Conservation (phyloP, 2,888 invertebrate genomes). For the Caenorhabditis virilis region DNA sequence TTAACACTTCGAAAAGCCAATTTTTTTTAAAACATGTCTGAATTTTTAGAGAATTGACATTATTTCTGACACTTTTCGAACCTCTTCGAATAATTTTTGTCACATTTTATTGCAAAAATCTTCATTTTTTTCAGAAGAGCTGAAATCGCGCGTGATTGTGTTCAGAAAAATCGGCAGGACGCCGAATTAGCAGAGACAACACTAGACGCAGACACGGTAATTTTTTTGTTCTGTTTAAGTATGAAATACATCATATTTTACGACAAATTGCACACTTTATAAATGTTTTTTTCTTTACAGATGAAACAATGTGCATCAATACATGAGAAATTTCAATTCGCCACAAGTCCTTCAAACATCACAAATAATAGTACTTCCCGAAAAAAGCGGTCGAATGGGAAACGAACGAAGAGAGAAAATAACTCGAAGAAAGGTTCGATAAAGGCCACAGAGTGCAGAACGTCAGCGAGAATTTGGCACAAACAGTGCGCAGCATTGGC, state of each 20-base stretch:
- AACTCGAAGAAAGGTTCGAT: not conserved
- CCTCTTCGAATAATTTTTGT: no score
- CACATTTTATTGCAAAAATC: not conserved
- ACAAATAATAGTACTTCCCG: not conserved
- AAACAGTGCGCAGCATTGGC: conserved; percentile 47
- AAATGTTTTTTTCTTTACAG: conserved; percentile 3
- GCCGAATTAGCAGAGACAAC: conserved; percentile 31
- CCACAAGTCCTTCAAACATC: conserved; percentile 7
- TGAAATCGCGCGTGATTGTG: conserved; percentile 39
- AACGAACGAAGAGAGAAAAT: conserved; percentile 10
- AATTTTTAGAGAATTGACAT: no score
- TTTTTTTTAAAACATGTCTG: no score
- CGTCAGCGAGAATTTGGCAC: conserved; percentile 40
- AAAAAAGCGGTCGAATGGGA: conserved; percentile 8
- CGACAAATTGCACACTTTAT: no score
- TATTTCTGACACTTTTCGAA: no score
- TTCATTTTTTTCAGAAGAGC: conserved; percentile 15
- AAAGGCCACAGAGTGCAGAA: conserved; percentile 38
- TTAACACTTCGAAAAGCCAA: no score
- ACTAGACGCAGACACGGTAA: conserved; percentile 24
- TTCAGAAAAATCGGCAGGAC: conserved; percentile 27
- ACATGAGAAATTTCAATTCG: conserved; percentile 32
- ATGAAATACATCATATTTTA: no score
- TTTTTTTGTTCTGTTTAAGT: no score
- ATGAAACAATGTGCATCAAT: conserved; percentile 18